Evolutionary conservation across 2,113 vertebrate species (phyloP).

Genomic region (Redunca redunca): DNA sequence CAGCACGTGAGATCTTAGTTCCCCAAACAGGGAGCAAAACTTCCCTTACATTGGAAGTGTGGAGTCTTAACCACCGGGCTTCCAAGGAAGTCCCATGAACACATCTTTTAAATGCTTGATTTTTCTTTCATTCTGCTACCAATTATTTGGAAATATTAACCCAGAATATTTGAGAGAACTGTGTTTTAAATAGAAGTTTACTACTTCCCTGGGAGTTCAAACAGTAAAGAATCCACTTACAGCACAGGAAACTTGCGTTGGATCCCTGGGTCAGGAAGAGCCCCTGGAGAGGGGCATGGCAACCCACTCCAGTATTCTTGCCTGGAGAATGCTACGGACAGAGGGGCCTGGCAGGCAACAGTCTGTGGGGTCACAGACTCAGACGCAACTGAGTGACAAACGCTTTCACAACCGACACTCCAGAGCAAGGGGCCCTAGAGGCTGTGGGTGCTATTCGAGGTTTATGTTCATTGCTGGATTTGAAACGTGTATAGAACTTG

Average conservation of each 20-base stretch:
- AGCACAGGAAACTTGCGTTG: background rate
- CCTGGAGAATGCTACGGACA: background rate
- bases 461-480: background rate
- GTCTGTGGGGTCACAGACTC: background rate
- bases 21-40: background rate
- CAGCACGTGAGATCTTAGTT: background rate
- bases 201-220: background rate
- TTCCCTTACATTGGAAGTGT: background rate
- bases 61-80: background rate
- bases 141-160: background rate
- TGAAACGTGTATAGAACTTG: too few species aligned
- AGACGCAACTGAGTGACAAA: background rate
- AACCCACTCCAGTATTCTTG: background rate
- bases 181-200: background rate
- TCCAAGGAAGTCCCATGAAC: background rate
- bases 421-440: background rate
- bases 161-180: background rate
- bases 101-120: background rate
- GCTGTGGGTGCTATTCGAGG: fast-evolving
- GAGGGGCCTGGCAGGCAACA: background rate
- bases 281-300: background rate
- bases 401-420: fast-evolving
- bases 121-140: background rate
- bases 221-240: background rate
- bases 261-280: background rate